Percentiles rank a stretch among this genome's conserved stretches.
Conservation (phyloP, 2,113 vertebrate species). For the Geococcyx californianus region DNA sequence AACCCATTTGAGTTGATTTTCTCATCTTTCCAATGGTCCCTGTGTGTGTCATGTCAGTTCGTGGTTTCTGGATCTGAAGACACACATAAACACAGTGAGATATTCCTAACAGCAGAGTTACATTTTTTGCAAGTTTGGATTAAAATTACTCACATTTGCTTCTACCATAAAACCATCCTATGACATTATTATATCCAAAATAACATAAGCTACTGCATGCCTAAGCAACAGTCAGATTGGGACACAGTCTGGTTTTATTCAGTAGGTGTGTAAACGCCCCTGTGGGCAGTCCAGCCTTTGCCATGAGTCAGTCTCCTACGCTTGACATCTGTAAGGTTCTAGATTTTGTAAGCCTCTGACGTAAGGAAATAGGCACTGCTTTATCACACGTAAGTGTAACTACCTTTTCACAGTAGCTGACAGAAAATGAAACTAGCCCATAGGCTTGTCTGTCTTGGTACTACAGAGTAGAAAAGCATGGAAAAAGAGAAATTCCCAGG, state of each 20-base stretch:
- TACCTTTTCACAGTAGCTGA: not conserved
- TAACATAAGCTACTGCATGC: not conserved
- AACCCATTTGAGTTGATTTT: not conserved
- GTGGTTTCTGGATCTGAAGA: not conserved
- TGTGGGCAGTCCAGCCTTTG: not conserved
- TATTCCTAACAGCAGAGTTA: not conserved
- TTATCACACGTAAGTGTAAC: not conserved
- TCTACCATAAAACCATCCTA: not conserved
- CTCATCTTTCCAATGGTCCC: not conserved
- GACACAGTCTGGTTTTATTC: not conserved
- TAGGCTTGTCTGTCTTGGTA: not conserved
- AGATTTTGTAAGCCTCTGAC: not conserved
- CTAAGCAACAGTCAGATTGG: not conserved
- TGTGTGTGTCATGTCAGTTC: not conserved
- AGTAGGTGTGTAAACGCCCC: not conserved
- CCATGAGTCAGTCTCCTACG: not conserved
- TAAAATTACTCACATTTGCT: not conserved
- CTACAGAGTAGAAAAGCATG: not conserved
- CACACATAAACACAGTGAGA: not conserved
- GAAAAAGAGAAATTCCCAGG: not conserved
- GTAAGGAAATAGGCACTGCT: not conserved
- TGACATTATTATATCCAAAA: not conserved
- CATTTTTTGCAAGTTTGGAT: not conserved
- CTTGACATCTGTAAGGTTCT: not conserved
- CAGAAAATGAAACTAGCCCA: not conserved